Conservation (phyloP, 64 coral and sea anemone genomes). For the Montipora cactus region DNA sequence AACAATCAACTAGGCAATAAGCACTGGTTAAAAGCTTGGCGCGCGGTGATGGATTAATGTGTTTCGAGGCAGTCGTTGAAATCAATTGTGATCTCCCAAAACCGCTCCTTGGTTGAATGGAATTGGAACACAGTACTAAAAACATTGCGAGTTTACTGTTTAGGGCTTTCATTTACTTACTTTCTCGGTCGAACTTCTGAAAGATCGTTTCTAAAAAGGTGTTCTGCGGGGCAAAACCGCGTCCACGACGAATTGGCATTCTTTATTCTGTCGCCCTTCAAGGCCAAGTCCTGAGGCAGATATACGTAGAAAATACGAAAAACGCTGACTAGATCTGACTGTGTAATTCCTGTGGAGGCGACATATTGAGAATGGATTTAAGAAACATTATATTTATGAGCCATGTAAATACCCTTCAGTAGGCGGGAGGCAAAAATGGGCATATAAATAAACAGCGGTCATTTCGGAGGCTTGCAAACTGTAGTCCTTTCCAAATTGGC, state of each 20-base stretch:
- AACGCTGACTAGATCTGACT: conserved; percentile 33
- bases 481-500: background rate
- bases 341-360: conserved; percentile 65
- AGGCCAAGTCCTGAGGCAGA: conserved; percentile 45
- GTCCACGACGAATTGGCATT: conserved; percentile 92
- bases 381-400: conserved; percentile 86
- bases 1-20: conserved; percentile 55
- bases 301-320: conserved; percentile 17
- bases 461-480: background rate
- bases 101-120: background rate
- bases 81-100: background rate
- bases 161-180: conserved; percentile 56
- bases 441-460: conserved; percentile 16
- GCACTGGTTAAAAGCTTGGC: conserved; percentile 11
- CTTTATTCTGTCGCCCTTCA: conserved; percentile 29
- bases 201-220: conserved; percentile 94
- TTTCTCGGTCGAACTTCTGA: conserved; percentile 96
- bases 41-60: background rate
- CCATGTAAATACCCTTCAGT: conserved; percentile 61
- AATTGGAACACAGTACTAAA: conserved; percentile 15
- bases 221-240: conserved; percentile 86
- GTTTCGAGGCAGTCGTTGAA: conserved; percentile 15
- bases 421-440: background rate
- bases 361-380: conserved; percentile 82
- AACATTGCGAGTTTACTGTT: background rate